Base-by-base conservation (phyloP, 2,797 vertebrate species). In the Dallia pectoralis region DNA sequence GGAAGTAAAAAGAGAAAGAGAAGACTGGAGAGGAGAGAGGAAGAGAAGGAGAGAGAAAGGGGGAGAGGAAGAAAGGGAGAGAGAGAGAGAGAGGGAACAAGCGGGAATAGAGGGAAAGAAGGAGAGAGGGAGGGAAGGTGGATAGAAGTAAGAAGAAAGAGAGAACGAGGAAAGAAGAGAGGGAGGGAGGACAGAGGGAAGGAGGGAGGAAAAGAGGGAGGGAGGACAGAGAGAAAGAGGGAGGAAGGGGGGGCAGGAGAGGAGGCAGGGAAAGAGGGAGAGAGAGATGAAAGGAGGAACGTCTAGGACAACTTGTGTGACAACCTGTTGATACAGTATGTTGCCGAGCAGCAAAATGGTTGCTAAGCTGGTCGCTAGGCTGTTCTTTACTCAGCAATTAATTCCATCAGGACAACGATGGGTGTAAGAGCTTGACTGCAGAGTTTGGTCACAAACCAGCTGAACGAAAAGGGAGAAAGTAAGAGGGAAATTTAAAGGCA, bases 241-340 rank as follows among this genome's bases (percentile, higher is more conserved):
- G 4, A 51, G 48, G 2, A 18, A 51, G 48, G 9, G 48, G 9
- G 9, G 4, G 48, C 16, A 6, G 6, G 48, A 19, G 48, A 51
- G 51, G 51, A 53, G 51, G 12, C 3, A 14, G 47, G 3, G 47
- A 48, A 3, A 48, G 12, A 48, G 47, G 15, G 47, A 48, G 47
- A 15, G 14, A 44, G 4, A 44, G 40, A 44, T 7, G 1, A 14
- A 8, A 14, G 4, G 14, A n/a, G 73, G 76, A 44, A 77, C 77
- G 74, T 65, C 8, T 2, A 22, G 51, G 82, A 85, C 86, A 89
- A 87, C 82, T 74, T 87, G 89, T 86, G 88, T 91, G 89, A 92
- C 80, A 87, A 91, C 86, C 89, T 93, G 91, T 89, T 90, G 87
- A 89, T 88, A 77, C 33, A 7, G 33, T 90, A 86, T 88, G 86